Base-by-base conservation (phyloP, 2,888 invertebrate genomes). In the Sycophila texana region DNA sequence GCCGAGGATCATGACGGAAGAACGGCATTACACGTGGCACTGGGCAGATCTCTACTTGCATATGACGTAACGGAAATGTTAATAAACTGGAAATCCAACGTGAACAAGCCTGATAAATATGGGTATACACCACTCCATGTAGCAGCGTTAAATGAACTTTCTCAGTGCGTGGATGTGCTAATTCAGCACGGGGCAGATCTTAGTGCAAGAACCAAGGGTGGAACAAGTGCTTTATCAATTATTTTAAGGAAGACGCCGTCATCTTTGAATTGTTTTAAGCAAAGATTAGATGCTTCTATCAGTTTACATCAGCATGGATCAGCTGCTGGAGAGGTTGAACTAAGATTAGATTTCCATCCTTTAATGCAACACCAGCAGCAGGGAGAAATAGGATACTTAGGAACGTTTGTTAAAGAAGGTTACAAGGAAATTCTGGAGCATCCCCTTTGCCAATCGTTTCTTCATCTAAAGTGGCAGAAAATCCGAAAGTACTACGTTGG, bases 391-490 rank as follows among this genome's bases (percentile, higher is more conserved):
- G 95, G 96, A 85, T 96, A 96, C 87, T 91, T 97, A 81, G 96
- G 96, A 84, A 96, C 96, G 0, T 96, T 97, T 83, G 96, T 97
- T 0, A 96, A 96, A 84, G 96, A 96, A 89, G 96, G 97, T 0
- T 97, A 97, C 87, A 97, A 97, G 86, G 96, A 96, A 88, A 95
- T 97, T 57, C 90, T 97, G 2, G 92, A 96, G 73, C 97, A 97
- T 91, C 97, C 97, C 0, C 91, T 97, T 4, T 97, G 97, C 88
- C 96, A 97, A 12, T 96, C 97, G 0, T 97, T 97, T 87, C 91
- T 97, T 0, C 94, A 96, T 87, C 93, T 97, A 72, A 97, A 97
- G 88, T 97, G 97, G 97, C 95, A 96, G 86, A 96, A 97, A 89
- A 96, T 97, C 83, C 93, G 96, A 47, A 96, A 96, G 91, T 97